A percentile compares a stretch with the other conserved stretches of the same genome.
Conservation (phyloP, 2,113 vertebrate genomes). For the Clinocottus analis region DNA sequence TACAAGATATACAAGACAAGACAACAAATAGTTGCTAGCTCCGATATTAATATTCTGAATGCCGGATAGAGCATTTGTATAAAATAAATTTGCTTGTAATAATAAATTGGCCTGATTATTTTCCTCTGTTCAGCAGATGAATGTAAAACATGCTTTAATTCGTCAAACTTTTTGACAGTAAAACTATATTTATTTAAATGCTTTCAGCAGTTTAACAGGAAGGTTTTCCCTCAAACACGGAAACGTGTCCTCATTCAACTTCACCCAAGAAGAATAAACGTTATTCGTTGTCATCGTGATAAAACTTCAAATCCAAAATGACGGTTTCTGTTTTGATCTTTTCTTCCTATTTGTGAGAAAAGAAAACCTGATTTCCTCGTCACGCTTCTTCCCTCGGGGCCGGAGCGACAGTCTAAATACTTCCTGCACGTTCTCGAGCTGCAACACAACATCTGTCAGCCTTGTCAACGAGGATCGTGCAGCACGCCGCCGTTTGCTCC, state of each 20-base stretch:
- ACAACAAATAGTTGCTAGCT: too few relatives aligned
- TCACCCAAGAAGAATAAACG: not conserved
- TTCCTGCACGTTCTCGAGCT: constrained; percentile 8
- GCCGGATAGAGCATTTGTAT: too few relatives aligned
- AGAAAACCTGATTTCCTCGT: constrained; percentile 8
- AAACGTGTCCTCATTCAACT: not conserved
- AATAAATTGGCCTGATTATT: too few relatives aligned
- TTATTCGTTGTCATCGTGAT: not conserved
- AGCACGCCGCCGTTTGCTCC: constrained; percentile 25
- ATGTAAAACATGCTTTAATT: not conserved
- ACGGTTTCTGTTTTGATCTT: not conserved
- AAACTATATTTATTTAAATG: not conserved
- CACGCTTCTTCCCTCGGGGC: not conserved
- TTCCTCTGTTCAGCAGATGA: not conserved
- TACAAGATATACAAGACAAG: too few relatives aligned
- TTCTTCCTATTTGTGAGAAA: not conserved
- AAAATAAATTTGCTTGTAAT: too few relatives aligned
- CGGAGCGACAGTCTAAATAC: not conserved
- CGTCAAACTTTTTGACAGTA: not conserved
- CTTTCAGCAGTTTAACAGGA: not conserved
- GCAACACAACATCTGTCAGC: constrained; percentile 34
- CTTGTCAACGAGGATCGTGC: constrained; percentile 3
- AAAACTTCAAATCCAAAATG: not conserved
- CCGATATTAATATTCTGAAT: too few relatives aligned
- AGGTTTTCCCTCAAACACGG: not conserved